Evolutionary conservation across 2,113 vertebrate genomes (phyloP).

Genomic region (Oryzias woworae): DNA sequence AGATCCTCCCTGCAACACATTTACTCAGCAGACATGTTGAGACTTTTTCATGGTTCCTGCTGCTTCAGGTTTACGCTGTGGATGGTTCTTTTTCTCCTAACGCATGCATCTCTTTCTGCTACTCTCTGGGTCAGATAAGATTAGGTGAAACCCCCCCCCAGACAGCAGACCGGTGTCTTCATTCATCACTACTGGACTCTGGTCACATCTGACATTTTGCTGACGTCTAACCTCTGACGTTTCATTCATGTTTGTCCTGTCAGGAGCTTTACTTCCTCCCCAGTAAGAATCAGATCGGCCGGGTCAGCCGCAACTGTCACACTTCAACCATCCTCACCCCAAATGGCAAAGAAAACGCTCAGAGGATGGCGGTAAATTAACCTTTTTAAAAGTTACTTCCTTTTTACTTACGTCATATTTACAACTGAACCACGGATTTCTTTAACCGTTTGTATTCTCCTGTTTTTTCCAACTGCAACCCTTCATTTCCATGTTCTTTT

Average conservation of each 20-base stretch:
- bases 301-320: conserved; percentile 75
- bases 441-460: not conserved
- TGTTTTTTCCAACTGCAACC: not conserved
- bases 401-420: not conserved
- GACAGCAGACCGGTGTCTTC: not conserved
- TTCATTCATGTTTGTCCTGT: conserved; percentile 24
- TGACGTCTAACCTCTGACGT: conserved; percentile 25
- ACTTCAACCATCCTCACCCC: conserved; percentile 81
- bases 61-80: too few relatives aligned
- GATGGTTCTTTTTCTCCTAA: too few relatives aligned
- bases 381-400: conserved; percentile 16
- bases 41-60: too few relatives aligned
- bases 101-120: too few relatives aligned
- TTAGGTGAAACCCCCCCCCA: too few relatives aligned
- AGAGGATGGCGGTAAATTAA: conserved; percentile 77
- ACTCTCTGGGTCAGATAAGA: too few relatives aligned
- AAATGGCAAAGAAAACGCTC: conserved; percentile 81
- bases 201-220: conserved; percentile 35
- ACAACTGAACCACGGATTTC: not conserved
- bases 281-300: conserved; percentile 75
- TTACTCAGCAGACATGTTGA: too few relatives aligned
- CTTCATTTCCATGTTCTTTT: not conserved
- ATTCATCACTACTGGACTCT: conserved; percentile 11
- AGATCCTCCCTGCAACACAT: too few relatives aligned
- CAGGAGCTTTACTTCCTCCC: conserved; percentile 78